Percentiles rank a stretch among this genome's conserved stretches.
Evolutionary conservation across 2,113 vertebrate species (phyloP).

Genomic region (Dermatemys mawii): DNA sequence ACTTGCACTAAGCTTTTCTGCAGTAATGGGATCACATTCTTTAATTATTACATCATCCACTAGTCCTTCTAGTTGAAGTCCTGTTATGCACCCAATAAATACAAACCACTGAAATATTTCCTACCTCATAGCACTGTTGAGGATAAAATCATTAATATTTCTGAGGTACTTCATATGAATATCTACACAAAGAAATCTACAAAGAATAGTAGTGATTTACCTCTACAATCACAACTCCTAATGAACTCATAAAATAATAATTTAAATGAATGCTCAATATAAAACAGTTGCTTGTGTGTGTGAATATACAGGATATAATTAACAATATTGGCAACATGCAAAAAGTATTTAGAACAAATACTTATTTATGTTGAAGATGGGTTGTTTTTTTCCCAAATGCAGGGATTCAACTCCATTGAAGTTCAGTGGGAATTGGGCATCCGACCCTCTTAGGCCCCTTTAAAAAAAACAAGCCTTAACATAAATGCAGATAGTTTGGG

Average conservation of each 20-base stretch:
- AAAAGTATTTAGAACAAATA: background rate
- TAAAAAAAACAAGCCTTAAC: background rate
- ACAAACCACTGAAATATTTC: constrained; percentile 9
- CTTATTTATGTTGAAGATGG: background rate
- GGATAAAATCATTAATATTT: background rate
- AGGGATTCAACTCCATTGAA: background rate
- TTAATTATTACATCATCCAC: constrained; percentile 60
- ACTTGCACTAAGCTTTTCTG: constrained; percentile 19
- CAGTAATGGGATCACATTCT: constrained; percentile 60
- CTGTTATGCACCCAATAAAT: constrained; percentile 36
- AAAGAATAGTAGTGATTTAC: background rate
- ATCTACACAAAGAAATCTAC: background rate
- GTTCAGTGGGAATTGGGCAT: background rate
- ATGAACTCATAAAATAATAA: background rate
- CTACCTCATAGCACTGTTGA: background rate
- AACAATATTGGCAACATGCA: background rate
- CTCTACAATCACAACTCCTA: background rate
- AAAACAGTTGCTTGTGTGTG: background rate
- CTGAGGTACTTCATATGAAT: background rate
- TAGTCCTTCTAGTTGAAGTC: background rate
- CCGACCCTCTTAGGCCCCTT: background rate
- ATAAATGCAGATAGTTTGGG: accelerated
- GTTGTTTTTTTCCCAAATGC: background rate
- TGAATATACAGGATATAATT: background rate
- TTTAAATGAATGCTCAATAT: background rate